Evolutionary conservation across 2,888 invertebrate species (phyloP), one percentile per base, ranked within the genome.

Genomic region (Odontomyia ornata): DNA sequence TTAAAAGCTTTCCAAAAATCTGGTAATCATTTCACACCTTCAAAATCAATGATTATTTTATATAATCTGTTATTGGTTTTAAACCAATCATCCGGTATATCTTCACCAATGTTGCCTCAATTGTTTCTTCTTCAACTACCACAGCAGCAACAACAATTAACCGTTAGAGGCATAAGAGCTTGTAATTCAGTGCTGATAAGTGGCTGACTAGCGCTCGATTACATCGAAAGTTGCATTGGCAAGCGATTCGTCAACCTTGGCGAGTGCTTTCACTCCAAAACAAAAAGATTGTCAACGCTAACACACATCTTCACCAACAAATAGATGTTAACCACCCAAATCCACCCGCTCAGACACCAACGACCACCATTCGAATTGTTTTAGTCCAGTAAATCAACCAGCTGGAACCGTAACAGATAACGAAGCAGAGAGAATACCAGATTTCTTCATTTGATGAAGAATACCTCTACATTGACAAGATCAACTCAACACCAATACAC

Each of bases 221-320:
- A 3, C 25, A 46, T 69, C 69, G 77, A 77, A 73, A 77, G 77
- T 73, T 73, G 77, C 73, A 77, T 65, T 77, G 67, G 67, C 77
- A 64, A 72, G 67, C 73, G 56, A 77, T 77, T 73, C 65, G 71
- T 77, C 77, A 77, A 73, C 77, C 77, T 77, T 77, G 77, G 56
- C 77, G 52, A 73, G 65, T 77, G 73, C 77, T 77, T 77, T 77
- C 77, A 77, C 77, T 77, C 73, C 77, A 69, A 47, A 64, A 47
- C 18, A 46, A n/a, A n/a, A 69, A 47, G 21, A 25, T 47, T 69
- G 69, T 69, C 69, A 69, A 69, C 47, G 47, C 47, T 13, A 60
- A 2, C 43, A 43, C n/a, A n/a, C 15, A 11, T 46, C 69, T 46
- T 46, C 69, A 46, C 69, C 69, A 46, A 69, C 46, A 47, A 25